These are phyloP conservation scores for Amphipoea lucens DNA, from an alignment of 2,888 invertebrate genomes.

Conservation along the genomic window DNA sequence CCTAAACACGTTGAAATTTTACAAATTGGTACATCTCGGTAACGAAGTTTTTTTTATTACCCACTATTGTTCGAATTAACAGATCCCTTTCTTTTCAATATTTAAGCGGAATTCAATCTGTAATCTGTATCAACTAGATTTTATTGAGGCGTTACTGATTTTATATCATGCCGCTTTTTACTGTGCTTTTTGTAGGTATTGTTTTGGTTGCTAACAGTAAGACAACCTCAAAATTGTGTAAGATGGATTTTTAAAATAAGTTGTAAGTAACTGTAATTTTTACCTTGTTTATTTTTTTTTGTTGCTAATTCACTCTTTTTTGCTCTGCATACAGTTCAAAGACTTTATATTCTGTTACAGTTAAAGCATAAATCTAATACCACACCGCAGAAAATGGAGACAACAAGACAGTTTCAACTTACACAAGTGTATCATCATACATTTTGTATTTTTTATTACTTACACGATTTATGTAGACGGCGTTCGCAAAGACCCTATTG, in stretches of 20 bases:
- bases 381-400: conserved; percentile 20
- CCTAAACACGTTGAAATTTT: conserved; percentile 38
- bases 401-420: conserved; percentile 47
- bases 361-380: conserved; percentile 13
- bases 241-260: background rate
- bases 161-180: conserved; percentile 24
- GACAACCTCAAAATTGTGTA: background rate
- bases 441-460: conserved; percentile 77
- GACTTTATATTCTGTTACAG: background rate
- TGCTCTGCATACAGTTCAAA: no score
- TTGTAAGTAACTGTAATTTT: conserved; percentile 1
- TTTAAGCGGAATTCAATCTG: conserved; percentile 28
- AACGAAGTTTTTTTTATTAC: conserved; percentile 27
- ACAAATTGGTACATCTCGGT: conserved; percentile 46
- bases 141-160: conserved; percentile 42
- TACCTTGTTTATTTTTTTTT: background rate
- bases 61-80: conserved; percentile 4
- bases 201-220: conserved; percentile 16
- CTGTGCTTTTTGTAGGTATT: conserved; percentile 14
- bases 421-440: conserved; percentile 63
- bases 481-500: conserved; percentile 85
- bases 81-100: conserved; percentile 38
- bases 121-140: conserved; percentile 44
- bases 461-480: conserved; percentile 82
- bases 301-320: background rate